Percentiles rank a stretch among this genome's conserved stretches.
phyloP scores from a whole-genome alignment of 35 echinoderm and acorn worm species.

The Apostichopus californicus region DNA sequence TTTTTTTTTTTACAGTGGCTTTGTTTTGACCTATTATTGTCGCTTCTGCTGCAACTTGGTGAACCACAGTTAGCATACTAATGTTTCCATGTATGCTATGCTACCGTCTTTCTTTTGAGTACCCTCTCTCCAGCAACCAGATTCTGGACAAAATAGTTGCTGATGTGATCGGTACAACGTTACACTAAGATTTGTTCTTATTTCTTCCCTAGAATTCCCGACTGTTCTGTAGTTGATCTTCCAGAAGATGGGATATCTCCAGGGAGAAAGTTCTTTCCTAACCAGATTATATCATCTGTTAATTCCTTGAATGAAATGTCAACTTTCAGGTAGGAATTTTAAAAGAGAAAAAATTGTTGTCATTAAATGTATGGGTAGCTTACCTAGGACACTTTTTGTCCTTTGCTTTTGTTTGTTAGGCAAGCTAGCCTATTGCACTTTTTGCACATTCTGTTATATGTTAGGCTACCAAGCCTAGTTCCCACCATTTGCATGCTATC shows the following conservation, averaged over 20 bases:
- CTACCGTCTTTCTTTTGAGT: too few relatives aligned
- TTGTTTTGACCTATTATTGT: too few relatives aligned
- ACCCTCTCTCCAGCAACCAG: too few relatives aligned
- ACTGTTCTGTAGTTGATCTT: slow-evolving; percentile 8
- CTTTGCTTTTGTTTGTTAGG: neutral
- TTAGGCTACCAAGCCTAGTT: neutral
- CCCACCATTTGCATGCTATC: too few relatives aligned
- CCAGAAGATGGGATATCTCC: slow-evolving; percentile 22
- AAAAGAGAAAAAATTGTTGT: neutral
- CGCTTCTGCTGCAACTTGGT: too few relatives aligned
- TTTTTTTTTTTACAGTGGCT: too few relatives aligned
- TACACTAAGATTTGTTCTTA: neutral
- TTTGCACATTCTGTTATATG: neutral
- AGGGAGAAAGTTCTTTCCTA: slow-evolving; percentile 9
- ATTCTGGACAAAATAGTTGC: neutral
- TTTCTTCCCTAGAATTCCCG: slow-evolving; percentile 4
- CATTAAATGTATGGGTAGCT: neutral
- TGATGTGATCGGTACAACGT: neutral
- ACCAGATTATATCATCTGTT: slow-evolving; percentile 15
- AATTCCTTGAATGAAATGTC: neutral
- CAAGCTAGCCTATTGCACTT: neutral
- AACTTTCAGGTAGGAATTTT: slow-evolving; percentile 3
- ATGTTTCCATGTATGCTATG: too few relatives aligned
- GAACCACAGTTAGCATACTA: too few relatives aligned
- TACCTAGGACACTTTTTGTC: too few relatives aligned